phyloP scores from a whole-genome alignment of 2,888 invertebrate species.

The Diaphora mendica region DNA sequence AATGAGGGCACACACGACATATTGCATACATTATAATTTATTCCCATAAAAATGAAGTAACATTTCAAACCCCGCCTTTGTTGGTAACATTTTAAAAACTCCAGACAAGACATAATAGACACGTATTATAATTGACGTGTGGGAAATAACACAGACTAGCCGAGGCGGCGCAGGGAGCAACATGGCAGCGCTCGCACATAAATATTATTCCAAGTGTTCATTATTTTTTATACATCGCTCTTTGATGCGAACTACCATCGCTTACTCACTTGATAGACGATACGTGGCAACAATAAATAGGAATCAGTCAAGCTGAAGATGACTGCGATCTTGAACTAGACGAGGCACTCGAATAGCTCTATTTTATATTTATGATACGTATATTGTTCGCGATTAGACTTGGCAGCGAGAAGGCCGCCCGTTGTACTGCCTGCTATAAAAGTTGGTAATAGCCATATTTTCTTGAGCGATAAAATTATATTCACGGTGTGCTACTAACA shows the following conservation, averaged over 20 bases:
- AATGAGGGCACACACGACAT: neutral
- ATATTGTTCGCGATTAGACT: constrained; percentile 3
- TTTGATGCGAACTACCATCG: constrained; percentile 20
- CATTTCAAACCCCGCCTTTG: constrained; percentile 6
- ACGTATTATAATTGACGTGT: constrained; percentile 26
- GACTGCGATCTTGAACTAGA: neutral
- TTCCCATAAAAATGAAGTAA: constrained; percentile 9
- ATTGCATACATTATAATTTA: neutral
- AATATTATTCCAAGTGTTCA: constrained; percentile 41
- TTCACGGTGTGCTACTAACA: neutral
- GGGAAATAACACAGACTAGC: constrained; percentile 22
- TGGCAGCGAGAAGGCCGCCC: constrained; percentile 1
- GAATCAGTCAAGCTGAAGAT: neutral
- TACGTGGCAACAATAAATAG: constrained; percentile 32
- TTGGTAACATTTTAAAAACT: constrained; percentile 5
- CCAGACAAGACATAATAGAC: constrained; percentile 9
- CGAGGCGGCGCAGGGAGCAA: constrained; percentile 5
- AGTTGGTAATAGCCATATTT: neutral
- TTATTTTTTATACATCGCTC: constrained; percentile 26
- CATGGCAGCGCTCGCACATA: constrained; percentile 17
- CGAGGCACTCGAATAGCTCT: neutral
- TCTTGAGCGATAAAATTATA: neutral
- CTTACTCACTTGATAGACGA: constrained; percentile 14
- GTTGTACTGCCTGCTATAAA: neutral
- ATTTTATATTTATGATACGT: neutral